These are phyloP conservation scores for Alces alces DNA, from an alignment of 2,113 vertebrate species.

Conservation along the genomic window DNA sequence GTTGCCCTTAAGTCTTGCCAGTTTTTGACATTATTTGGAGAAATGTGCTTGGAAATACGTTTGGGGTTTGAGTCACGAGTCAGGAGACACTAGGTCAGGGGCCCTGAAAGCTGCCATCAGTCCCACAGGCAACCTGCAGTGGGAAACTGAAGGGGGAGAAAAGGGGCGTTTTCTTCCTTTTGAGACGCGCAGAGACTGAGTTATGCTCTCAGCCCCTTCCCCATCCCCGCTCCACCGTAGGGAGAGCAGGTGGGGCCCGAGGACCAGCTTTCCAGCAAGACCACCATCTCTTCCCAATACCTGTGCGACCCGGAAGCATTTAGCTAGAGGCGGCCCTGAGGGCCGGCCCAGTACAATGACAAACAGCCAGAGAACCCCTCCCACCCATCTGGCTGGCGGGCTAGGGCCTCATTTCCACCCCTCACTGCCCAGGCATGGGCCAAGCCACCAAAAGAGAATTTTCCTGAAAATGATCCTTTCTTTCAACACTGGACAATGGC, in stretches of 20 bases:
- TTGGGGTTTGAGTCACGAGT: background rate
- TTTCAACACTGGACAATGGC: background rate
- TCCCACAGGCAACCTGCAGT: background rate
- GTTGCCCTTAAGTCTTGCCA: background rate
- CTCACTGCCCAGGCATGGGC: background rate
- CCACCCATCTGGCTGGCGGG: rapidly evolving
- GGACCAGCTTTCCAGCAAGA: background rate
- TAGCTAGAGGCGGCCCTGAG: rapidly evolving
- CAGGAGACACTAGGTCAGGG: background rate
- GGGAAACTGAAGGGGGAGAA: rapidly evolving
- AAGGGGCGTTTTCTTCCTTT: rapidly evolving
- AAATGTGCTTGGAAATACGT: background rate
- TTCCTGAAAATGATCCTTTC: background rate
- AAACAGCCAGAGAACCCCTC: background rate
- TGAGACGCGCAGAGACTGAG: rapidly evolving
- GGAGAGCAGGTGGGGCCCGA: no score
- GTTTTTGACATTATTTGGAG: background rate
- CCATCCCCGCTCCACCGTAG: background rate
- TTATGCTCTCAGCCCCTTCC: rapidly evolving
- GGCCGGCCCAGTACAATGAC: background rate
- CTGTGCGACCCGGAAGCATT: rapidly evolving
- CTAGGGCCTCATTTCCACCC: background rate
- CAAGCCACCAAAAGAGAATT: background rate
- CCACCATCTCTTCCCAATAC: background rate
- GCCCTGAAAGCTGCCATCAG: background rate